Percentiles rank a stretch among this genome's conserved stretches.
Conservation (phyloP, 2,797 vertebrate species). For the Tamandua tetradactyla region DNA sequence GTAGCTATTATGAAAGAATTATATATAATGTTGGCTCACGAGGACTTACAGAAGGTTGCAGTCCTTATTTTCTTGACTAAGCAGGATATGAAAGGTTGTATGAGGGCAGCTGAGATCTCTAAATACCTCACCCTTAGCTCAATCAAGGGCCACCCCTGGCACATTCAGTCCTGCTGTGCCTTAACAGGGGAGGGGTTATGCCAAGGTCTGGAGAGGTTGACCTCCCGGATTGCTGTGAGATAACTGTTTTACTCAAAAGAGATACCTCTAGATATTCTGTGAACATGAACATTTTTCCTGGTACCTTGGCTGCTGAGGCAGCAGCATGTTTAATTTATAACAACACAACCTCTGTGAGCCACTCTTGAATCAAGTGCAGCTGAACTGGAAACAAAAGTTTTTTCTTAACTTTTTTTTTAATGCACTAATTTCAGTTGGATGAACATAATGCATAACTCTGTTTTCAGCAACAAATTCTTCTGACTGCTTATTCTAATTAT, state of each 20-base stretch:
- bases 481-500: no score
- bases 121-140: conserved; percentile 96
- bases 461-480: no score
- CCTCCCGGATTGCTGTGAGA: conserved; percentile 97
- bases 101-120: conserved; percentile 97
- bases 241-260: conserved; percentile 85
- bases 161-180: conserved; percentile 97
- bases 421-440: conserved; percentile 84
- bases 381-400: no score
- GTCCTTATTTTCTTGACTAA: conserved; percentile 98
- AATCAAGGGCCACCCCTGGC: conserved; percentile 97
- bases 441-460: no score
- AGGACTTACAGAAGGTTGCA: conserved; percentile 95
- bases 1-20: conserved; percentile 96
- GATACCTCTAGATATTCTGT: conserved; percentile 88
- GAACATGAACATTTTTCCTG: conserved; percentile 85
- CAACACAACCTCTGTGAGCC: conserved; percentile 84
- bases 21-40: conserved; percentile 97
- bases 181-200: conserved; percentile 96
- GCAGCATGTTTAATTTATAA: conserved; percentile 87
- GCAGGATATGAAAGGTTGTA: conserved; percentile 98
- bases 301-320: conserved; percentile 84
- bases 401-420: no score
- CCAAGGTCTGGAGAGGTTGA: conserved; percentile 99
- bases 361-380: conserved; percentile 86